Conservation (phyloP, 2,113 vertebrate genomes). For the Pholis gunnellus region DNA sequence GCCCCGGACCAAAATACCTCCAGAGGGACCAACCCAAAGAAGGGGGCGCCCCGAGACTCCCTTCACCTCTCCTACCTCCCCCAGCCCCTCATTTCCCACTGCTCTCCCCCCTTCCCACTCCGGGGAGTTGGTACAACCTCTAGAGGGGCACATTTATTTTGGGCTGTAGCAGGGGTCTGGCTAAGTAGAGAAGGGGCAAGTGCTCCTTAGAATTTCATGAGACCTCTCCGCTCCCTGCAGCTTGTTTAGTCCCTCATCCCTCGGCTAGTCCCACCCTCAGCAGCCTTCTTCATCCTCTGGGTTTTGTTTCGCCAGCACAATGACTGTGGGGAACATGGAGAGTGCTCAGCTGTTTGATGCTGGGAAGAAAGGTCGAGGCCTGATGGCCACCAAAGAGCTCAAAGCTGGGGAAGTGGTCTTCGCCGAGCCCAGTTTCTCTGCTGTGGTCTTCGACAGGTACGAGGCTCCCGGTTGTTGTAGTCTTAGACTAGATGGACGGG, state of each 20-base stretch:
- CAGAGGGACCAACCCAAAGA: constrained; percentile 74
- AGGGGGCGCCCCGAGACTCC: constrained; percentile 51
- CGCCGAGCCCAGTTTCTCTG: constrained; percentile 90
- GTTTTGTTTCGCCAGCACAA: constrained; percentile 51
- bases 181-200: constrained; percentile 32
- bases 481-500: neutral
- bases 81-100: constrained; percentile 3
- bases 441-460: constrained; percentile 97
- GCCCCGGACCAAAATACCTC: constrained; percentile 91
- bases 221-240: constrained; percentile 22
- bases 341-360: constrained; percentile 88
- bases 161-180: constrained; percentile 41
- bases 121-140: constrained; percentile 53
- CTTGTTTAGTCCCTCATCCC: neutral
- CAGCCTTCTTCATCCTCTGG: constrained; percentile 33
- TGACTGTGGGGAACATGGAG: constrained; percentile 89
- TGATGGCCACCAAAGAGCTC: constrained; percentile 89
- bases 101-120: constrained; percentile 6
- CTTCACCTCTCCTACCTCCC: constrained; percentile 9
- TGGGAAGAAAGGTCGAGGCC: constrained; percentile 91
- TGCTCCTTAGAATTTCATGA: constrained; percentile 21
- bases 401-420: constrained; percentile 91
- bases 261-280: constrained; percentile 36
- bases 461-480: constrained; percentile 56
- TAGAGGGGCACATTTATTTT: constrained; percentile 74